phyloP scores from a whole-genome alignment of 1,140 invertebrate genomes.

The Dryas iulia region DNA sequence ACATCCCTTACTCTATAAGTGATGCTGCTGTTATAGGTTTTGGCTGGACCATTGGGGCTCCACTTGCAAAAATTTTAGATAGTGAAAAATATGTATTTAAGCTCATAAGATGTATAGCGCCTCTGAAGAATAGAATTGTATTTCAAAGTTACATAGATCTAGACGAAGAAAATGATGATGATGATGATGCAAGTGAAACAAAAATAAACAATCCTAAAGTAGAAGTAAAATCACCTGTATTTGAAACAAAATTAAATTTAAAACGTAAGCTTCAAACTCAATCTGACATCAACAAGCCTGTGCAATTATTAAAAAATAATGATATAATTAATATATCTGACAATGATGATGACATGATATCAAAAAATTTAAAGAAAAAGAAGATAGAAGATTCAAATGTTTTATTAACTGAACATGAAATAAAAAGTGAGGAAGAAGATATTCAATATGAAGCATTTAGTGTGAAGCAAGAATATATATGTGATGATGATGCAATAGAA shows the following conservation, averaged over 20 bases:
- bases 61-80: conserved; percentile 48
- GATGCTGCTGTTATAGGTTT: conserved; percentile 61
- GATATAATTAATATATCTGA: conserved; percentile 9
- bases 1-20: conserved; percentile 46
- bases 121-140: conserved; percentile 45
- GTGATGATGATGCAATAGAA: conserved; percentile 57
- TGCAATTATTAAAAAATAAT: not conserved
- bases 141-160: conserved; percentile 42
- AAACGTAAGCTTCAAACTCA: conserved; percentile 41
- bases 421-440: conserved; percentile 56
- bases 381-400: not conserved
- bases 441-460: conserved; percentile 62
- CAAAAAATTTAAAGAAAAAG: conserved; percentile 51
- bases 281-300: not conserved
- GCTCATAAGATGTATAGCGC: conserved; percentile 41
- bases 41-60: conserved; percentile 56
- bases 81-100: conserved; percentile 67
- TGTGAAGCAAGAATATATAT: conserved; percentile 67
- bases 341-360: conserved; percentile 37
- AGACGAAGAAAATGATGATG: conserved; percentile 42
- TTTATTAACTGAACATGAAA: conserved; percentile 29
- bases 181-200: conserved; percentile 34
- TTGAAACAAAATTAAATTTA: conserved; percentile 26
- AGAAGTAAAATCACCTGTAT: not conserved
- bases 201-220: conserved; percentile 16